Conservation (phyloP, 2,113 vertebrate species). For the Dasyurus viverrinus region DNA sequence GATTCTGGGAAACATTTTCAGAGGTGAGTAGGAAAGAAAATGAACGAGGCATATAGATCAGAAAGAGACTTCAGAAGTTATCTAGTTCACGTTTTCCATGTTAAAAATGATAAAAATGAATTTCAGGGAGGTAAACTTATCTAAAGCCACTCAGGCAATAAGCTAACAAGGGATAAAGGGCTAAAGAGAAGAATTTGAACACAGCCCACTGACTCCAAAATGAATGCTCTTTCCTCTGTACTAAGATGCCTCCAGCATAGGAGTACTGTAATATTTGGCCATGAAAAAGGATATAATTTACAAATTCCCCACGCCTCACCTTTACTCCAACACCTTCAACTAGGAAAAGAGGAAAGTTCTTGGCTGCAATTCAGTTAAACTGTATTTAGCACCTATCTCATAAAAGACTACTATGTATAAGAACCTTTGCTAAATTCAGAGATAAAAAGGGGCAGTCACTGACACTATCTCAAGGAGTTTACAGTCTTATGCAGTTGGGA, state of each 20-base stretch:
- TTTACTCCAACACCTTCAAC: not conserved
- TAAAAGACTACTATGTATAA: not conserved
- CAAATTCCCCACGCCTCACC: not conserved
- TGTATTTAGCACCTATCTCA: not conserved
- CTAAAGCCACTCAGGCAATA: not conserved
- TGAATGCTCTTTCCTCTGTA: not conserved
- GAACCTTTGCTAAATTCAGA: not conserved
- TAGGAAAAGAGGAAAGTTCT: not conserved
- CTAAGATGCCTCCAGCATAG: not conserved
- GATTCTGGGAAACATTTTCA: not conserved
- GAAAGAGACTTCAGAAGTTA: not conserved
- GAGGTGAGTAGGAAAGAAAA: not conserved
- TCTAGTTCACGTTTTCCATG: not conserved
- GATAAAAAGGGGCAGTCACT: not conserved
- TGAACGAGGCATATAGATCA: not conserved
- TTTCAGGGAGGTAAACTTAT: not conserved
- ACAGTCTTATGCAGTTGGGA: not conserved
- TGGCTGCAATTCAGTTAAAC: not conserved
- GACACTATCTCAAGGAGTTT: not conserved
- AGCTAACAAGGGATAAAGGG: not conserved
- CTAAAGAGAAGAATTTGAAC: not conserved
- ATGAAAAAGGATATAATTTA: not conserved
- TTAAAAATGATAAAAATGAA: not conserved
- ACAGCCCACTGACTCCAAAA: not conserved
- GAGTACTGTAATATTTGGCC: not conserved